Base-by-base conservation (phyloP, 2,113 vertebrate genomes). In the Rhinoderma darwinii region DNA sequence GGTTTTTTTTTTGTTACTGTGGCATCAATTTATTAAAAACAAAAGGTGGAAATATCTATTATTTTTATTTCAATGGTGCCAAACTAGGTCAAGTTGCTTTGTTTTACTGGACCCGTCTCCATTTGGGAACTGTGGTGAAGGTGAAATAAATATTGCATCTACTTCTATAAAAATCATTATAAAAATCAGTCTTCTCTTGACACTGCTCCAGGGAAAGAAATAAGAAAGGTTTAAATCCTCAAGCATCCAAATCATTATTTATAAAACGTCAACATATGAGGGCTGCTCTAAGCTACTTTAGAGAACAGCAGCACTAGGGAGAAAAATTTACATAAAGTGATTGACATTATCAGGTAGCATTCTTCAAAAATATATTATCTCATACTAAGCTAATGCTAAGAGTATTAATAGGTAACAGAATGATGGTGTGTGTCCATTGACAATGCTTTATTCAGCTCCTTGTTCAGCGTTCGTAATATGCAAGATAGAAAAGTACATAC, bases 231-330 rank as follows among this genome's bases (percentile, higher is more conserved):
- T 56, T 39, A 32, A 81, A 81, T 81, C 61, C 18, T 30, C 37
- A n/a, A 81, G 17, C 35, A 81, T 63, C 56, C 56, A 81, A 39
- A 44, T 56, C 44, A 79, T 79, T 81, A 63, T 37, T 81, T 63
- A 39, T 61, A 63, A 32, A 81, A 59, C 8, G 22, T 43, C 39
- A 81, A 63, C 22, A 9, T 54, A 63, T 44, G 37, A 81, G 10
- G 25, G 20, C 37, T 41, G 79, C 56, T 81, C 39, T 63, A 61
- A 27, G 78, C 54, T 59, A 61, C 50, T 56, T 30, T 32, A 18
- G 8, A 79, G 35, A 56, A 44, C 41, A 14, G 12, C 12, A 68
- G 63, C 63, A 35, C 14, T 27, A 68, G 63, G 30, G 15, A 68
- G 5, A 68, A 68, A 32, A 68, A 5, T 68, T 68, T 68, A 35